Conservation (phyloP, 2,797 vertebrate species). For the Rhadinocentrus ornatus region DNA sequence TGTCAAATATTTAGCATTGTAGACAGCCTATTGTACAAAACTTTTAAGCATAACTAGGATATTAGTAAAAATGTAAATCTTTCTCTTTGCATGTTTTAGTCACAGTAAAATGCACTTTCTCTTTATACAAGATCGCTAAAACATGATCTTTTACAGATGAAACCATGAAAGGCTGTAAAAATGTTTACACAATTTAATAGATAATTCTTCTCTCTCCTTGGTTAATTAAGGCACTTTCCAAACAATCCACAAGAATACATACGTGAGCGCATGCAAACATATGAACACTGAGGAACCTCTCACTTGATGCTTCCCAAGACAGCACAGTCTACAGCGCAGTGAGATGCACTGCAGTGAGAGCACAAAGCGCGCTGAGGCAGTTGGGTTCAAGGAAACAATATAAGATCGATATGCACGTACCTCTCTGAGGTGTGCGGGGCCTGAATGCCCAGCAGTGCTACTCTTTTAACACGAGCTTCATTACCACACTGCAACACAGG, state of each 20-base stretch:
- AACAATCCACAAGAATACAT: constrained; percentile 11
- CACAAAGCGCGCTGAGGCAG: constrained; percentile 58
- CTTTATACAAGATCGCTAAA: background rate
- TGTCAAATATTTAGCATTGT: constrained; percentile 68
- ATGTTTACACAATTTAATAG: background rate
- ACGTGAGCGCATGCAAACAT: background rate
- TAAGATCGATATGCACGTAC: constrained; percentile 76
- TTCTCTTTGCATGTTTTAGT: background rate
- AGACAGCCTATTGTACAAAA: constrained; percentile 54
- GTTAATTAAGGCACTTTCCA: constrained; percentile 8
- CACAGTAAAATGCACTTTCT: background rate
- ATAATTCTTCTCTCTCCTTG: background rate
- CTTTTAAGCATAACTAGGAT: background rate
- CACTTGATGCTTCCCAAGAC: constrained; percentile 37
- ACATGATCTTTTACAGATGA: background rate
- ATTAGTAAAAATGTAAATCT: background rate
- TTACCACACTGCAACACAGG: constrained; percentile 68
- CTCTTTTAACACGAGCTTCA: constrained; percentile 71
- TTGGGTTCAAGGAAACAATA: constrained; percentile 76
- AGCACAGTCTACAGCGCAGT: constrained; percentile 45
- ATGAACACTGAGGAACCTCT: constrained; percentile 32
- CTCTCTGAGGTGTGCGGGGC: constrained; percentile 71
- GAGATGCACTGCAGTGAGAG: constrained; percentile 46
- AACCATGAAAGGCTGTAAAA: constrained; percentile 19
- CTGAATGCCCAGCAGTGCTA: constrained; percentile 66